phyloP scores from a whole-genome alignment of 2,797 vertebrate species.

The Chrysocyon brachyurus region DNA sequence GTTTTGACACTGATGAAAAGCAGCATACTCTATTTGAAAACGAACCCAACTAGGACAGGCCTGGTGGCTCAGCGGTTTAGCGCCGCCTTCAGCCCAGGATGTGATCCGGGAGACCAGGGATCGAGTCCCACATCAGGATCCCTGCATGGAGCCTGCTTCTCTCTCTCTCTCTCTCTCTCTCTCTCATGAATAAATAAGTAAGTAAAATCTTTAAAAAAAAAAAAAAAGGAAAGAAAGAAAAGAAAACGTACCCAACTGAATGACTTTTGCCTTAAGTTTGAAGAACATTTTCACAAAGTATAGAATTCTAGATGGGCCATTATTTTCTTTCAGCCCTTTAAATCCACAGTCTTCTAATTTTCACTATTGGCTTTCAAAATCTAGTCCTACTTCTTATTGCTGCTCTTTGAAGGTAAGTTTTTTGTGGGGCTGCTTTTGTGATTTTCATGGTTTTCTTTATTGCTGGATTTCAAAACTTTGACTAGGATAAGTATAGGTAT shows the following conservation, averaged over 20 bases:
- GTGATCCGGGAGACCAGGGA: too few relatives aligned
- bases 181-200: too few relatives aligned
- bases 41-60: neutral
- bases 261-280: neutral
- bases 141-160: too few relatives aligned
- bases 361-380: neutral
- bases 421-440: neutral
- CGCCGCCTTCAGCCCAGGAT: too few relatives aligned
- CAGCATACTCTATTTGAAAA: neutral
- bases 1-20: neutral
- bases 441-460: constrained; percentile 40
- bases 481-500: neutral
- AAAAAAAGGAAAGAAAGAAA: too few relatives aligned
- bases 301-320: neutral
- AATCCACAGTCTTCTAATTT: neutral
- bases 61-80: too few relatives aligned
- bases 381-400: neutral
- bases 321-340: constrained; percentile 26
- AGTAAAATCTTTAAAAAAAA: too few relatives aligned
- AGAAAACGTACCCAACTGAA: neutral
- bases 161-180: too few relatives aligned
- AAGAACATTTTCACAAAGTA: constrained; percentile 29
- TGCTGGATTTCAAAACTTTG: neutral
- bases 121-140: too few relatives aligned
- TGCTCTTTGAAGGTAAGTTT: neutral